These are phyloP conservation scores for Paraplagusia blochii DNA, from an alignment of 2,113 vertebrate species.

Conservation along the genomic window DNA sequence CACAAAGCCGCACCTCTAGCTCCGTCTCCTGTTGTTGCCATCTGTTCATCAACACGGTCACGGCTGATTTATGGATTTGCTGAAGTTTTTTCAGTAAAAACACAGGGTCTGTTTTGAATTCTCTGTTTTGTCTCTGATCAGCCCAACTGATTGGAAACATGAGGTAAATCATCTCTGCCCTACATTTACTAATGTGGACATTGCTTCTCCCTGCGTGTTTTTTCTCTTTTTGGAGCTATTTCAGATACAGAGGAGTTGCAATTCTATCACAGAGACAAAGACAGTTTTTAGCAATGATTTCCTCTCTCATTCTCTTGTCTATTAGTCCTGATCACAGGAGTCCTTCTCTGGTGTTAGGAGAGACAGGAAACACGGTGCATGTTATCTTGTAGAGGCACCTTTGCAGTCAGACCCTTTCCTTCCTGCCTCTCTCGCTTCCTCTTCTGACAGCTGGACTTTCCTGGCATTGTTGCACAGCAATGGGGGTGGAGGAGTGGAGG, in stretches of 20 bases:
- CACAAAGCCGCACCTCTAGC: slow-evolving; percentile 13
- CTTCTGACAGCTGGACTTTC: slow-evolving; percentile 70
- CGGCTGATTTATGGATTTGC: slow-evolving; percentile 33
- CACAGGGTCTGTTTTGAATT: background rate
- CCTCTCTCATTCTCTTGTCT: slow-evolving; percentile 8
- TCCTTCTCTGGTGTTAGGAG: slow-evolving; percentile 40
- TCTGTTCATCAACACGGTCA: slow-evolving; percentile 35
- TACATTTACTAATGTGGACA: background rate
- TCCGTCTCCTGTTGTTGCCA: slow-evolving; percentile 31
- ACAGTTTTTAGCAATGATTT: background rate
- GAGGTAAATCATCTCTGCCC: background rate
- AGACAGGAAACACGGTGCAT: slow-evolving; percentile 55
- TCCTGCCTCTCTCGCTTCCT: slow-evolving; percentile 52
- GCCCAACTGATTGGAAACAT: slow-evolving; percentile 10
- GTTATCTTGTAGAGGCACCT: slow-evolving; percentile 73
- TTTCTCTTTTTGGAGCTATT: slow-evolving; percentile 5
- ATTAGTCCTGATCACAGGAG: slow-evolving; percentile 33
- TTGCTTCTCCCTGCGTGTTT: background rate
- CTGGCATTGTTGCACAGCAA: slow-evolving; percentile 66
- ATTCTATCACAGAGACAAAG: background rate
- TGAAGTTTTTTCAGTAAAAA: slow-evolving; percentile 31
- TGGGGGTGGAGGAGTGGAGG: slow-evolving; percentile 4
- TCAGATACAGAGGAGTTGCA: background rate
- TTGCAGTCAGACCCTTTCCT: slow-evolving; percentile 65
- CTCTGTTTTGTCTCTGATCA: background rate